Conservation (phyloP, 2,888 invertebrate species). For the Drosophila quasianomalipes region DNA sequence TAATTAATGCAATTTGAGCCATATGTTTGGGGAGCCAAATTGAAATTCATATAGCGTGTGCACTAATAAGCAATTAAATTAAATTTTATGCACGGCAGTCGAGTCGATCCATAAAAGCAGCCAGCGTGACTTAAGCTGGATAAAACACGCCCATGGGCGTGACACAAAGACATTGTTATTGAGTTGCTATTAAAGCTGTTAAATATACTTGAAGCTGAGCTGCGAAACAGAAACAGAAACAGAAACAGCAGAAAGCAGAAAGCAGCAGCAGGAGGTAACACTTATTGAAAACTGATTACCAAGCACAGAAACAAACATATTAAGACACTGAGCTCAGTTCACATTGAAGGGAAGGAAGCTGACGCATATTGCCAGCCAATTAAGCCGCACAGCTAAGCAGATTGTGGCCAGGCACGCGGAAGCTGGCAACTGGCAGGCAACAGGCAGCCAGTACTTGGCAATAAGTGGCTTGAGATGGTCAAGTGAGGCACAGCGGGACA, state of each 20-base stretch:
- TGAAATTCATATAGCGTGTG: slow-evolving; percentile 69
- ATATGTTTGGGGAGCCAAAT: slow-evolving; percentile 49
- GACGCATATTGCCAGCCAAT: slow-evolving; percentile 74
- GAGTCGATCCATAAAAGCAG: slow-evolving; percentile 20
- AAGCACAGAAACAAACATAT: slow-evolving; percentile 42
- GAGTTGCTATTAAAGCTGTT: slow-evolving; percentile 45
- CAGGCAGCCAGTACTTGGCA: slow-evolving; percentile 8
- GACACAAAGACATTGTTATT: slow-evolving; percentile 17
- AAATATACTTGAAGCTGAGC: slow-evolving; percentile 43
- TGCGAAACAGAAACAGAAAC: neutral
- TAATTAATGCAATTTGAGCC: slow-evolving; percentile 51
- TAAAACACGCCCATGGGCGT: slow-evolving; percentile 12
- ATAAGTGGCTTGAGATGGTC: slow-evolving; percentile 16
- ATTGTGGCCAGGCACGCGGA: slow-evolving; percentile 62
- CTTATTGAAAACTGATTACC: slow-evolving; percentile 72
- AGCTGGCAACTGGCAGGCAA: slow-evolving; percentile 25
- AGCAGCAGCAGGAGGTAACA: slow-evolving; percentile 8
- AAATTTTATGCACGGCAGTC: slow-evolving; percentile 44
- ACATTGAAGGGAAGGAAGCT: slow-evolving; percentile 22
- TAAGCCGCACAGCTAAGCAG: slow-evolving; percentile 68
- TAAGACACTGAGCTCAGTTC: slow-evolving; percentile 27
- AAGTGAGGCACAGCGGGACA: slow-evolving; percentile 10
- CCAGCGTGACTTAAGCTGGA: slow-evolving; percentile 25
- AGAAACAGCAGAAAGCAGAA: neutral
- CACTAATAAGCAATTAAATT: slow-evolving; percentile 67